phyloP scores from a whole-genome alignment of 2,888 invertebrate genomes.

The Cryptosula pallasiana region DNA sequence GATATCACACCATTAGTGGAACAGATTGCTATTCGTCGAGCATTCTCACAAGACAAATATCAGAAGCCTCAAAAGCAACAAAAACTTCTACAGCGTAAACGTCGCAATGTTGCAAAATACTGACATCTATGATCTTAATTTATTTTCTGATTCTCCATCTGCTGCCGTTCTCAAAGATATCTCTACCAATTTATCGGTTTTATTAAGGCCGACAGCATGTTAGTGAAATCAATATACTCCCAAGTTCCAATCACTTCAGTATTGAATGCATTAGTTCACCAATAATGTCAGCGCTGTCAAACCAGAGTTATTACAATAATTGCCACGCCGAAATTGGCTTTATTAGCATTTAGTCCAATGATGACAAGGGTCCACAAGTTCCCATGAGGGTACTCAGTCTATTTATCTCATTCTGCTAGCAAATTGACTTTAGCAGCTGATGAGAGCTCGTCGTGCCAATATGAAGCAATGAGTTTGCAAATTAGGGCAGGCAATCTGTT shows the following conservation, averaged over 20 bases:
- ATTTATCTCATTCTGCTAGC: not conserved
- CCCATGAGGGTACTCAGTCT: not conserved
- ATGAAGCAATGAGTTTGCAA: no score
- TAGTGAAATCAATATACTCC: not conserved
- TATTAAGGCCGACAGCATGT: not conserved
- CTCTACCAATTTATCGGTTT: not conserved
- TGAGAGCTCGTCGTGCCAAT: not conserved
- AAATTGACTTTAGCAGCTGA: not conserved
- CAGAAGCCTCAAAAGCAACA: not conserved
- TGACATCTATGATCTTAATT: not conserved
- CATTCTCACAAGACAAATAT: not conserved
- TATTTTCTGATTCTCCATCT: not conserved
- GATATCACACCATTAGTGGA: slow-evolving; percentile 63
- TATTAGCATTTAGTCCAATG: not conserved
- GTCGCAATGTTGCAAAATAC: not conserved
- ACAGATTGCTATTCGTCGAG: slow-evolving; percentile 27
- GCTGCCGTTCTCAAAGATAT: not conserved
- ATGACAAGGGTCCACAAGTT: not conserved
- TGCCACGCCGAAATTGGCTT: not conserved
- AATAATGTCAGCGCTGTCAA: not conserved
- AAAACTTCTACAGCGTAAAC: not conserved
- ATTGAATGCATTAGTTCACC: not conserved
- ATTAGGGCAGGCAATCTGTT: no score
- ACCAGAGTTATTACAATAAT: not conserved
- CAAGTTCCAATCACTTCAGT: not conserved